Evolutionary conservation across 2,113 vertebrate genomes (phyloP).

Genomic region (Desmodus rotundus): DNA sequence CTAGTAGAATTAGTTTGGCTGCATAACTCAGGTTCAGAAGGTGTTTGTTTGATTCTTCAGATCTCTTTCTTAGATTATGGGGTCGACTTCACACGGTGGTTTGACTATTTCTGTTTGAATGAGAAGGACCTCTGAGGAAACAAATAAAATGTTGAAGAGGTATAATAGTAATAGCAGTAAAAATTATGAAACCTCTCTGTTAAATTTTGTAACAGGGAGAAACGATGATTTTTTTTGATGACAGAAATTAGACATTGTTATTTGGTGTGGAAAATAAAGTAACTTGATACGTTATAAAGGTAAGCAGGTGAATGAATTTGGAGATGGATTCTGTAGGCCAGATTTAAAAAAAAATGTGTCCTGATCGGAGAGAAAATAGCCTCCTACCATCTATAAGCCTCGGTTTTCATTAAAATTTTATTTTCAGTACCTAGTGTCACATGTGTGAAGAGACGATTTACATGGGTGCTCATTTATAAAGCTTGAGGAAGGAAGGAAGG

Average conservation of each 20-base stretch:
- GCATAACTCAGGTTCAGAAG: neutral
- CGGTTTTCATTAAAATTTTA: neutral
- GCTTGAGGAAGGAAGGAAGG: neutral
- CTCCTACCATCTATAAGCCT: neutral
- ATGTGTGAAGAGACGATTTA: neutral
- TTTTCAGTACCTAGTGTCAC: neutral
- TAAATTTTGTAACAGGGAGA: neutral
- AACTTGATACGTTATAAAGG: neutral
- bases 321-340: neutral
- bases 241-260: neutral
- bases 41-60: neutral
- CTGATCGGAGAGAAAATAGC: neutral
- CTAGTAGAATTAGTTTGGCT: slow-evolving; percentile 13
- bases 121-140: neutral
- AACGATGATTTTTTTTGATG: neutral
- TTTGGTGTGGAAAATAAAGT: neutral
- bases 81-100: neutral
- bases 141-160: neutral
- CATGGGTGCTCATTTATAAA: neutral
- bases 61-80: neutral
- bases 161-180: neutral
- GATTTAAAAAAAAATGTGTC: neutral
- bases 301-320: neutral
- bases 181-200: neutral
- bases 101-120: neutral